Evolutionary conservation across 2,797 vertebrate species (phyloP), one percentile per base, ranked within the genome.

Genomic region (Lutjanus argentimaculatus): DNA sequence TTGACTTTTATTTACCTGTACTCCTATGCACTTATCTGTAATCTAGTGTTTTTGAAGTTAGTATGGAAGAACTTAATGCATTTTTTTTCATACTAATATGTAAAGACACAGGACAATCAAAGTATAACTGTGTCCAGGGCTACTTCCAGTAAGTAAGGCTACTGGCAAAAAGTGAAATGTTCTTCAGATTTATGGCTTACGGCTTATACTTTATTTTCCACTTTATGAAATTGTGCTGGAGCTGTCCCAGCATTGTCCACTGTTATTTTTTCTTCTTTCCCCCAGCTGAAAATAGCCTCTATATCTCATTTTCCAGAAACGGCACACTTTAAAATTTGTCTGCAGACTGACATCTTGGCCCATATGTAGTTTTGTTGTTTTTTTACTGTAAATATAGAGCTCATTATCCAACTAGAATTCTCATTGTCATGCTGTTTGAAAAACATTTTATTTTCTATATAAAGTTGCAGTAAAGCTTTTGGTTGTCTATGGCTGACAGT

Each of bases 201-300:
- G 62, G 63, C 66, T 56, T 80, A 12, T 48, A 67, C 55, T 77
- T 71, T 19, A 74, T 67, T 67, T 30, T 84, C 3, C 68, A 40
- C 42, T 21, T 64, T 78, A 71, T 59, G 67, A 73, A 82, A 42
- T 67, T 72, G 65, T 61, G 16, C 80, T 88, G 82, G 84, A 86
- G 55, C 57, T 17, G 45, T 63, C 56, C 74, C 72, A 68, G 55
- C 49, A 53, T 77, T 81, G 68, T 81, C 62, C 52, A 68, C 48
- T 61, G 59, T 56, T 70, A 49, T 6, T 48, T 58, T 45, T 59
- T 59, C n/a, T 73, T 68, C 30, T 16, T 7, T 45, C 36, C 81
- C 40, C 75, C 70, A 77, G 75, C 66, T 84, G 78, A 22, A 21
- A 59, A 52, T 7, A 42, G 40, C 43, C 59, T 16, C 25, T 64